Evolutionary conservation across 2,888 invertebrate genomes (phyloP), one percentile per base, ranked within the genome.

Genomic region (Napeogenes sylphis): DNA sequence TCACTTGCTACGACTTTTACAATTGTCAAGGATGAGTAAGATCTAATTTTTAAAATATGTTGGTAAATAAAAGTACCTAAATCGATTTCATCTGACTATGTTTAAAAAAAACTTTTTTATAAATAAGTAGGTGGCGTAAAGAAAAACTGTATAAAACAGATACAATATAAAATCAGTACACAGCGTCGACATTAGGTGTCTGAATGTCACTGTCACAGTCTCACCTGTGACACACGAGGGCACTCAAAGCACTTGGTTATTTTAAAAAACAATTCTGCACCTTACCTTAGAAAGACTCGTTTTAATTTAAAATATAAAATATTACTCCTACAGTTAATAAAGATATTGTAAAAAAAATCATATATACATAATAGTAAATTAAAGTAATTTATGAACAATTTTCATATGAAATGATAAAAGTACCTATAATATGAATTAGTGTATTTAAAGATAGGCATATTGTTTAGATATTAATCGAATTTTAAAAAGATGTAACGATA

Each of bases 171-270:
- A 47, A 42, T 21, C 56, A 56, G 51, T 56, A 42, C 56, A 61
- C 42, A 53, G 56, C 62, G 62, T 54, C 56, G 59, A 63, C 63
- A 59, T 63, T 63, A 63, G 56, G 56, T 59, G 59, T 56, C 63
- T 54, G 56, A 59, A 56, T 59, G 63, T 63, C 63, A 59, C 46
- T 33, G n/a, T n/a, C 30, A 38, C 63, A 59, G 63, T 59, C 59
- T 32, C 61, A 45, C 46, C 58, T 53, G 42, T 45, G 30, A 45
- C 51, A 59, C 38, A 51, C 56, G 35, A 58, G 59, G 53, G 59
- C 59, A 42, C 59, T 56, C 56, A 45, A 45, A 30, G 59, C 59
- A 57, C 59, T 59, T 35, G 35, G 59, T 57, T 61, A 56, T 61
- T 61, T 63, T 59, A 63, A 59, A 63, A 59, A 55, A 21, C 21